Percentiles rank a stretch among this genome's conserved stretches.
phyloP scores from a whole-genome alignment of 64 coral and sea anemone species.

The Dendrophyllia cribrosa region DNA sequence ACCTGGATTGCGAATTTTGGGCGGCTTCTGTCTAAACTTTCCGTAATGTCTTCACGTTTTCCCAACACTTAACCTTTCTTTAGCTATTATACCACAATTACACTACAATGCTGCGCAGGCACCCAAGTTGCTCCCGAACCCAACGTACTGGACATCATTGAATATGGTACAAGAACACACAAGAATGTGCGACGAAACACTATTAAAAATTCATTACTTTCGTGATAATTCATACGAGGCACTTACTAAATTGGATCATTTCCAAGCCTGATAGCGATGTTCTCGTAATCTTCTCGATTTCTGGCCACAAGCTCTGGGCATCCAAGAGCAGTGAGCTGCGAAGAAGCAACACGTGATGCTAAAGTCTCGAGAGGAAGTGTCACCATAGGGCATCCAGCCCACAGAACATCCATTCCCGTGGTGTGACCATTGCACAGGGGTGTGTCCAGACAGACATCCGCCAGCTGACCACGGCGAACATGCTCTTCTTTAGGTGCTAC shows the following conservation, averaged over 20 bases:
- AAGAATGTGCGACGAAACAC: too few relatives aligned
- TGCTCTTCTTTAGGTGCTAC: slow-evolving; percentile 98
- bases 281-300: slow-evolving; percentile 85
- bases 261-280: slow-evolving; percentile 91
- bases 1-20: too few relatives aligned
- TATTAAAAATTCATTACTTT: too few relatives aligned
- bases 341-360: slow-evolving; percentile 92
- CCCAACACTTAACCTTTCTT: too few relatives aligned
- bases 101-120: too few relatives aligned
- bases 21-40: too few relatives aligned
- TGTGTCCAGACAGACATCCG: slow-evolving; percentile 97
- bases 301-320: slow-evolving; percentile 88
- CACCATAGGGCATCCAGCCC: slow-evolving; percentile 97
- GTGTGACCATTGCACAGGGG: slow-evolving; percentile 99
- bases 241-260: slow-evolving; percentile 86
- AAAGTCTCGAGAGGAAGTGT: slow-evolving; percentile 93
- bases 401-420: slow-evolving; percentile 98
- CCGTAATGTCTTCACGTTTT: too few relatives aligned
- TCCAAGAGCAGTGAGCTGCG: slow-evolving; percentile 90
- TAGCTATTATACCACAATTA: too few relatives aligned
- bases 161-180: too few relatives aligned
- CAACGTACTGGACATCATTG: too few relatives aligned
- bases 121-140: too few relatives aligned
- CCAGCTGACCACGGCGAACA: slow-evolving; percentile 97
- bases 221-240: not conserved